Evolutionary conservation across 1,140 invertebrate genomes (phyloP), one percentile per base, ranked within the genome.

Genomic region (Melitaea cinxia): DNA sequence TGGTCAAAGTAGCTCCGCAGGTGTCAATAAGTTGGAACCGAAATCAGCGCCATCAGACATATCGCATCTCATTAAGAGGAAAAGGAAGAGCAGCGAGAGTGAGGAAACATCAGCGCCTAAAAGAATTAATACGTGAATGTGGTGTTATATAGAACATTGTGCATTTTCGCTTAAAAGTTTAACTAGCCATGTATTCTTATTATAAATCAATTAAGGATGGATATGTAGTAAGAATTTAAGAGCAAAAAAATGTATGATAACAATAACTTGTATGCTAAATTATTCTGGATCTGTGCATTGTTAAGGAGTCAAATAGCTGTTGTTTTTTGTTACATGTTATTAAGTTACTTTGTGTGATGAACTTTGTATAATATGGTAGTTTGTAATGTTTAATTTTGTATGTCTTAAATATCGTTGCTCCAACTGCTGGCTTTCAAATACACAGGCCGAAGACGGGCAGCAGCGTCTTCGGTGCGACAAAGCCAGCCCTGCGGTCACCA

Each of bases 61-160:
- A 59, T 94, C 94, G 0, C 95, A 96, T 80, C 89, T 96, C 21
- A 94, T 96, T 19, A 94, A 94, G 63, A 93, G 95, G 71, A 95
- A 96, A 78, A 91, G 94, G 37, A 95, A 95, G 87, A 80, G 91
- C 12, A 93, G 93, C 9, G 93, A 94, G 15, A 90, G 91, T 3
- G 84, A 78, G 0, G 78, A 79, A 19, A 85, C 15, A 19, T 45
- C 91, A 3, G 90, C 92, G 0, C 73, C 91, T 2, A 94, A 94
- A 65, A 93, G 75, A 45, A 33, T 75, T 4, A 85, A 82, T 23
- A 77, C 87, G 73, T 88, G 82, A 85, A 83, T 58, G 39, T 49
- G 7, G 49, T 7, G 30, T 23, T 62, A 50, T 17, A 19, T 0
- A 0, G 6, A 39, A 39, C 5, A 10, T 12, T 42, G 39, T 17